A percentile compares a stretch with the other conserved stretches of the same genome.
Evolutionary conservation across 2,888 invertebrate species (phyloP).

Genomic region (Mesorhabditis belari): DNA sequence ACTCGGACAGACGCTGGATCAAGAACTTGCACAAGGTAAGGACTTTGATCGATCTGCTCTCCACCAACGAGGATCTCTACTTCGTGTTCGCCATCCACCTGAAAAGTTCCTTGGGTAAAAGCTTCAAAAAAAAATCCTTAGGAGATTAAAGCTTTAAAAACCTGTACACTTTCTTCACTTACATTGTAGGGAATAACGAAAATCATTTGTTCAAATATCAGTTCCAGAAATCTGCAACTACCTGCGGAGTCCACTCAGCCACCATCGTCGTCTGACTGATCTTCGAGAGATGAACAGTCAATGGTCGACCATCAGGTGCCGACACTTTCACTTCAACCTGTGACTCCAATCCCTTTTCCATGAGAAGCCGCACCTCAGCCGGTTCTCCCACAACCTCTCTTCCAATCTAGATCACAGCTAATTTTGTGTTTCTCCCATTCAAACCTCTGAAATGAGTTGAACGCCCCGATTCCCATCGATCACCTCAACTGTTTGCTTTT

Average conservation of each 20-base stretch:
- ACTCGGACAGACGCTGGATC: slow-evolving; percentile 60
- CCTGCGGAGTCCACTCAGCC: slow-evolving; percentile 42
- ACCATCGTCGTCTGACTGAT: slow-evolving; percentile 25
- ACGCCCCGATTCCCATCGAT: slow-evolving; percentile 29
- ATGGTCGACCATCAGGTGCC: slow-evolving; percentile 39
- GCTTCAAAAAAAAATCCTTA: neutral
- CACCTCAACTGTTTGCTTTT: slow-evolving; percentile 18
- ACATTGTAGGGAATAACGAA: too few species aligned
- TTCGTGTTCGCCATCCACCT: slow-evolving; percentile 27
- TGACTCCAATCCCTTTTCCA: slow-evolving; percentile 31
- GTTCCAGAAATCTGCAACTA: neutral
- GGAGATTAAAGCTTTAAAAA: too few species aligned
- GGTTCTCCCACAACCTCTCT: slow-evolving; percentile 28
- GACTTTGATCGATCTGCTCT: slow-evolving; percentile 59
- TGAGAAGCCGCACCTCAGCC: slow-evolving; percentile 23
- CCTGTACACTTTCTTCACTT: too few species aligned
- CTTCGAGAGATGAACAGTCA: slow-evolving; percentile 28
- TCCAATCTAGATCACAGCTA: slow-evolving; percentile 7
- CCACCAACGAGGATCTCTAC: slow-evolving; percentile 23
- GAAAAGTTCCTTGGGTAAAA: neutral
- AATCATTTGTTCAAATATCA: neutral
- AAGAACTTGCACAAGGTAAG: slow-evolving; percentile 66
- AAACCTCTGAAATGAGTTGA: slow-evolving; percentile 18
- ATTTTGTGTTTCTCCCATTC: neutral
- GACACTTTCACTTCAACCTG: slow-evolving; percentile 27